Evolutionary conservation across 2,888 invertebrate species (phyloP), one percentile per base, ranked within the genome.

Genomic region (Lasioglossum oenotherae): DNA sequence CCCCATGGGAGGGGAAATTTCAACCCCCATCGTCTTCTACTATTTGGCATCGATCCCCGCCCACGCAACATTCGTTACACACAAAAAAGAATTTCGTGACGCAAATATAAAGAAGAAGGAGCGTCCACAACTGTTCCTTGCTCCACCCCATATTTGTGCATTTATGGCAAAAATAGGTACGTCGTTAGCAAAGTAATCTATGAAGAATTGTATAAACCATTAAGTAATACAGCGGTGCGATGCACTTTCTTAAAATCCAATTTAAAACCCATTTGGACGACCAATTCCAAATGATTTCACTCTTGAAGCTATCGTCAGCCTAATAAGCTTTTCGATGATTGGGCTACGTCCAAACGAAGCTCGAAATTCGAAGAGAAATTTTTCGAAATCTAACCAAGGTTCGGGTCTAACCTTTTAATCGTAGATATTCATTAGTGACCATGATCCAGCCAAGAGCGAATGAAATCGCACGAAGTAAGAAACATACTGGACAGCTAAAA

Each of bases 11-110:
- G 44, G 14, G 23, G 35, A 69, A 38, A 41, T 35, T 38, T 16
- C 38, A 49, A 60, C 74, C 57, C 46, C 57, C 46, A 41, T 16
- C 35, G 31, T 78, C 71, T 41, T 35, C 49, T 27, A 60, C 41
- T 71, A 60, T 31, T 49, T 72, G 71, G 27, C 71, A 41, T 49
- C n/a, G 74, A 67, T 27, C 67, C 19, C 23, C 16, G 76, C 73
- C 64, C 53, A 27, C 27, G 27, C 12, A 14, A 4, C 4, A 14
- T 14, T 4, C 12, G 60, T 16, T 0, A 14, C 14, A 2, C 16
- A 1, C 5, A 64, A 64, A 2, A 64, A 31, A 5, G 0, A 64
- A 64, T 60, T 5, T 27, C n/a, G 12, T 16, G 16, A 31, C 2
- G 16, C 16, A 64, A 64, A 27, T 60, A 27, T 12, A 49, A 53